phyloP scores from a whole-genome alignment of 2,113 vertebrate genomes.

The Datnioides undecimradiatus region DNA sequence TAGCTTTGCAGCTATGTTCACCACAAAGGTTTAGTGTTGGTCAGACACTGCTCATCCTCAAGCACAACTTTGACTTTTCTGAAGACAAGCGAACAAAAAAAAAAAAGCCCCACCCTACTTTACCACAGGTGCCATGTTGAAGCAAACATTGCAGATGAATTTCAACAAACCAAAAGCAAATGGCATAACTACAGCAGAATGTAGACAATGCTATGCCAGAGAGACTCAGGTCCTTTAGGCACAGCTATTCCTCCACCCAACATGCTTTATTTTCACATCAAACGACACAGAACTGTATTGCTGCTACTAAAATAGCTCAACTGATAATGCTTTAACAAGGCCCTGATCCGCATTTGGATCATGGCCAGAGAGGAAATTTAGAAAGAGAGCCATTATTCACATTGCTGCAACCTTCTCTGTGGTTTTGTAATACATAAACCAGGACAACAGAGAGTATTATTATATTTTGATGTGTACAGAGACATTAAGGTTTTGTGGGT shows the following conservation, averaged over 20 bases:
- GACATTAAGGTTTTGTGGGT: neutral
- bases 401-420: neutral
- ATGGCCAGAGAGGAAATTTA: neutral
- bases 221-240: neutral
- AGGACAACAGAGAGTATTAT: neutral
- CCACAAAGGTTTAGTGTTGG: slow-evolving; percentile 7
- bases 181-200: slow-evolving; percentile 35
- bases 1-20: neutral
- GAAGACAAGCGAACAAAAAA: neutral
- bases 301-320: neutral
- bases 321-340: slow-evolving; percentile 14
- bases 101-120: neutral
- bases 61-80: neutral
- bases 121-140: slow-evolving; percentile 27
- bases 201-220: slow-evolving; percentile 20
- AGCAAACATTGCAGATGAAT: slow-evolving; percentile 31
- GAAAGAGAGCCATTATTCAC: neutral
- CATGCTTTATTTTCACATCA: slow-evolving; percentile 20
- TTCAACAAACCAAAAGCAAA: slow-evolving; percentile 37
- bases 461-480: neutral
- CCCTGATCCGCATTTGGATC: slow-evolving; percentile 13
- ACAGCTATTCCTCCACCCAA: neutral
- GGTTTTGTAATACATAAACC: neutral
- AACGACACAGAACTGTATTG: neutral
- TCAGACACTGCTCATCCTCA: neutral